Conservation (phyloP, 1,140 invertebrate genomes). For the Antheraea pernyi region DNA sequence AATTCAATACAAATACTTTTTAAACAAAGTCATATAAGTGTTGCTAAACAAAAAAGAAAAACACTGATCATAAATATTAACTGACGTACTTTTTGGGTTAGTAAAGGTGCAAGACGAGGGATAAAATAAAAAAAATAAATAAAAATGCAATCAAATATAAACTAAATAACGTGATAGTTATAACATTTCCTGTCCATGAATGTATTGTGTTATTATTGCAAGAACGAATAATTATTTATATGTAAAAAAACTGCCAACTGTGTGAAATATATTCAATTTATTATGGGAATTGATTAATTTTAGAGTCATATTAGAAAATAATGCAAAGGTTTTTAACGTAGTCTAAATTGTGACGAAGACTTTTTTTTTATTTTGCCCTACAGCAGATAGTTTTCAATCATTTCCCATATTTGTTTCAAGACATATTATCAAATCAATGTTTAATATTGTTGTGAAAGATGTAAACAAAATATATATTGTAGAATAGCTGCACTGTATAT, state of each 20-base stretch:
- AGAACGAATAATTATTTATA: background rate
- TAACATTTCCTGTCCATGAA: slow-evolving; percentile 68
- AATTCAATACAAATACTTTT: background rate
- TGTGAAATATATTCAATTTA: background rate
- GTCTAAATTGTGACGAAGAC: too few relatives aligned
- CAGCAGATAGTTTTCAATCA: too few relatives aligned
- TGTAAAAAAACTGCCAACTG: too few relatives aligned
- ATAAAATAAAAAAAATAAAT: slow-evolving; percentile 16
- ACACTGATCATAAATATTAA: background rate
- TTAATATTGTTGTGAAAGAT: too few relatives aligned
- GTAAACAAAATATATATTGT: too few relatives aligned
- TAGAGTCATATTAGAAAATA: too few relatives aligned
- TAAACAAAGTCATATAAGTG: background rate
- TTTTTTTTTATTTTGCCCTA: too few relatives aligned
- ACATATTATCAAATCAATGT: too few relatives aligned
- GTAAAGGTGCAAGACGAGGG: slow-evolving; percentile 24
- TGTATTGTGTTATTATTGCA: slow-evolving; percentile 56
- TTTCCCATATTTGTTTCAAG: too few relatives aligned
- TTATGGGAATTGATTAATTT: background rate
- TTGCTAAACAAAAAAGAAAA: background rate
- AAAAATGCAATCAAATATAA: slow-evolving; percentile 8
- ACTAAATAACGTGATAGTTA: background rate
- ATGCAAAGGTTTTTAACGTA: too few relatives aligned
- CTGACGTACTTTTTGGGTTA: slow-evolving; percentile 21
- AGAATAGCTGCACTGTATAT: too few relatives aligned